Percentiles rank a stretch among this genome's conserved stretches.
These are phyloP conservation scores for Lycaon pictus DNA, from an alignment of 2,113 vertebrate genomes.

Conservation along the genomic window DNA sequence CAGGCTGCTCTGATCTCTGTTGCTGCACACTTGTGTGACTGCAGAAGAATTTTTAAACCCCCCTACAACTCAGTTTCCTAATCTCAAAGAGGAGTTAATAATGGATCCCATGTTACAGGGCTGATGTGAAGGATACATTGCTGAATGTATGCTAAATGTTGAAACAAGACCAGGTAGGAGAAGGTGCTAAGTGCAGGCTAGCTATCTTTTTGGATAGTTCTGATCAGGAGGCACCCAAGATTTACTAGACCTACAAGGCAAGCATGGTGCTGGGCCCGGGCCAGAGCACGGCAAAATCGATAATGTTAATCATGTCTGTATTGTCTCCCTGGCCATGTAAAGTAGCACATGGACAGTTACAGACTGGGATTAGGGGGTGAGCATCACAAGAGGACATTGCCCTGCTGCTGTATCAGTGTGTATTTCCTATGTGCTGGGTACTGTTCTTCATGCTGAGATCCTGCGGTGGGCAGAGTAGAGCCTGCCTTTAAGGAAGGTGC, in stretches of 20 bases:
- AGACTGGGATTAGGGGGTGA: neutral
- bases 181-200: neutral
- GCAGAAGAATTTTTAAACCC: neutral
- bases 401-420: accelerated
- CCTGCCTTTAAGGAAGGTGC: neutral
- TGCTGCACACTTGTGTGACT: neutral
- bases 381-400: accelerated
- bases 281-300: no score
- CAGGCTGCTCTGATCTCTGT: neutral
- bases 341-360: neutral
- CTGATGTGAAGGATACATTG: neutral
- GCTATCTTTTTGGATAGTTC: neutral
- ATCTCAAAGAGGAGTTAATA: neutral
- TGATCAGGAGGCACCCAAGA: neutral
- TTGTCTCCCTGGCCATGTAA: neutral
- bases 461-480: neutral
- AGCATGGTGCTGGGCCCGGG: accelerated
- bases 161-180: neutral
- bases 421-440: neutral
- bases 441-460: neutral
- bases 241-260: neutral
- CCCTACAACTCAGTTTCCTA: neutral
- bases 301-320: accelerated
- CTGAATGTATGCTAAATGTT: neutral
- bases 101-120: neutral